Evolutionary conservation across 1,140 invertebrate genomes (phyloP).

Genomic region (fruit fly (Drosophila melanogaster)): Release_6_plus_ISO1_MT NT_033779.5:1212001-1212500

Average conservation of each 20-base stretch:
- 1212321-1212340: conserved; percentile 67
- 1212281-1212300: conserved; percentile 44
- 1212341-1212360: conserved; percentile 76
- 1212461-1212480: conserved; percentile 50
- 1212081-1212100: conserved; percentile 79
- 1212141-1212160: conserved; percentile 1
- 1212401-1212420: conserved; percentile 34
- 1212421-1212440: conserved; percentile 1
- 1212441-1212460: conserved; percentile 36
- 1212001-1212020: too few species aligned
- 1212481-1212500: conserved; percentile 78
- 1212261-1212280: conserved; percentile 13
- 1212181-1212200: conserved; percentile 39
- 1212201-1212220: conserved; percentile 37
- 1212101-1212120: conserved; percentile 38
- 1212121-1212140: conserved; percentile 14
- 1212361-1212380: conserved; percentile 81
- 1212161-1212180: background rate
- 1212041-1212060: conserved; percentile 57
- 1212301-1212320: conserved; percentile 36
- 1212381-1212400: conserved; percentile 73
- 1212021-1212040: background rate
- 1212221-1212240: conserved; percentile 16
- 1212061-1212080: conserved; percentile 64
- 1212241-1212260: conserved; percentile 31